Conservation (phyloP, 1,140 invertebrate genomes). For the Drosophila nebulosa region DNA sequence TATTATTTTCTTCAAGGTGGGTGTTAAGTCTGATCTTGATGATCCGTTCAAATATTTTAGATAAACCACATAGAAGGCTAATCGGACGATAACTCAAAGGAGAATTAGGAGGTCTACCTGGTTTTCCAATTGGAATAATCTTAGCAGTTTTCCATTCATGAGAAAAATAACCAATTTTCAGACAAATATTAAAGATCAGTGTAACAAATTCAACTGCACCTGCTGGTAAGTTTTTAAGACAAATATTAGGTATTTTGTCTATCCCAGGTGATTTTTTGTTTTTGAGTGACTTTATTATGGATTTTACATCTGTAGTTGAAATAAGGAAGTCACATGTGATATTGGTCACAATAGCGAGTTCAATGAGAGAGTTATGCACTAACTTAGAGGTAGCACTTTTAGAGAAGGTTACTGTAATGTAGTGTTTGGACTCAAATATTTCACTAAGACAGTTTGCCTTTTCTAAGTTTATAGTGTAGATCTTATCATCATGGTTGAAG, state of each 20-base stretch:
- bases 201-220: too few species aligned
- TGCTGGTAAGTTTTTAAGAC: neutral
- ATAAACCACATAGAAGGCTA: neutral
- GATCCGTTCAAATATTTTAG: neutral
- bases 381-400: neutral
- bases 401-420: neutral
- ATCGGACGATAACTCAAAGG: neutral
- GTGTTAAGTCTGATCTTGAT: neutral
- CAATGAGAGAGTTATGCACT: neutral
- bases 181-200: neutral
- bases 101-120: neutral
- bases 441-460: too few species aligned
- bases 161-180: neutral
- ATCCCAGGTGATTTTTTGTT: neutral
- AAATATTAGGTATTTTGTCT: neutral
- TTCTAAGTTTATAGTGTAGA: too few species aligned
- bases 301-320: neutral
- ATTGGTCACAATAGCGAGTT: neutral
- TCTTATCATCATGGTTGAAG: too few species aligned
- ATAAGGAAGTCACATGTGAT: neutral
- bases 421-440: too few species aligned
- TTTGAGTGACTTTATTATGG: neutral
- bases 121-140: neutral
- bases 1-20: neutral
- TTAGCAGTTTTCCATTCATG: neutral